Conservation (phyloP, 2,113 vertebrate genomes). For the Pyxicephalus adspersus region DNA sequence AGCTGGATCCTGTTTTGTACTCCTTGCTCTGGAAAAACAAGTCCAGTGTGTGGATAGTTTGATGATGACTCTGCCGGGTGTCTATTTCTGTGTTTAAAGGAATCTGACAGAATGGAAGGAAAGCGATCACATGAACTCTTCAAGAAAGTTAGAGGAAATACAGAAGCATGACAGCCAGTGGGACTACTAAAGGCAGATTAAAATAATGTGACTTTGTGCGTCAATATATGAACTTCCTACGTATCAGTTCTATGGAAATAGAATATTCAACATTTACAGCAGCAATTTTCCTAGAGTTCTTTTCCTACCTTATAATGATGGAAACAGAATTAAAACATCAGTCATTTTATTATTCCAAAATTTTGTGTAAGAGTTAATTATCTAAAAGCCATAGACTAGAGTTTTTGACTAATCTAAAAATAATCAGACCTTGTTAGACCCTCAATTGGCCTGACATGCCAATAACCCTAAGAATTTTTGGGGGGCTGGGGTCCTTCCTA, state of each 20-base stretch:
- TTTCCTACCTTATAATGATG: no score
- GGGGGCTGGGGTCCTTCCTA: no score
- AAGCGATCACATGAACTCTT: neutral
- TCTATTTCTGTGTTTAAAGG: neutral
- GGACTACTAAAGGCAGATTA: neutral
- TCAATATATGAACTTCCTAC: neutral
- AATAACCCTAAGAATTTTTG: no score
- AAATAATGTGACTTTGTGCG: neutral
- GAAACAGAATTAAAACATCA: no score
- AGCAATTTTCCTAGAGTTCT: no score
- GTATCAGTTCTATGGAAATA: neutral
- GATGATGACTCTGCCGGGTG: neutral
- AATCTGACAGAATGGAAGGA: neutral
- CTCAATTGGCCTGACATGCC: no score
- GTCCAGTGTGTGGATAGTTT: neutral
- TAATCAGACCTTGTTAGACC: no score
- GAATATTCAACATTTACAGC: neutral
- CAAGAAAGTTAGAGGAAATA: constrained; percentile 1
- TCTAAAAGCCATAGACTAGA: no score
- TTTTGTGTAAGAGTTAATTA: no score
- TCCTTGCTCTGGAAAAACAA: neutral
- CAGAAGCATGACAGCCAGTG: neutral
- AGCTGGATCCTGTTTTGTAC: neutral
- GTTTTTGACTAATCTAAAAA: no score
- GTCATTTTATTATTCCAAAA: no score